Conservation (phyloP, 2,797 vertebrate species). For the Rousettus madagascariensis region DNA sequence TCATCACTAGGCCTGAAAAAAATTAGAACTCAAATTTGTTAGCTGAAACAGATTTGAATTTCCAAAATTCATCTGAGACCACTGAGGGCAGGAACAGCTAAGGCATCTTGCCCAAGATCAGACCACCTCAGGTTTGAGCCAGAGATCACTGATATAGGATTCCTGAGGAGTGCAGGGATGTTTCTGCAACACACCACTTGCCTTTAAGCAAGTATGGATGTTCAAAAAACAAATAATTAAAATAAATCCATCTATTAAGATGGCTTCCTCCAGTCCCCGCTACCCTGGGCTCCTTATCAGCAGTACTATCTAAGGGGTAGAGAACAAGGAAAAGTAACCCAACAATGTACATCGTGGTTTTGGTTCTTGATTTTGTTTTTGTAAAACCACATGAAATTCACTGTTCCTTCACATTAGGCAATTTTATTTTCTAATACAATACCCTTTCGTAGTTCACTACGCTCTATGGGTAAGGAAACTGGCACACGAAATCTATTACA, state of each 20-base stretch:
- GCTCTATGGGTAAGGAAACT: background rate
- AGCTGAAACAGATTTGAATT: background rate
- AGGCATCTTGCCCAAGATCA: background rate
- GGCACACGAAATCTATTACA: background rate
- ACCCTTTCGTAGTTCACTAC: background rate
- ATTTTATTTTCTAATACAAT: background rate
- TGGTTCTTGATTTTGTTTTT: background rate
- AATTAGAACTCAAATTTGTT: slow-evolving; percentile 6
- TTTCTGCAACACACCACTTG: background rate
- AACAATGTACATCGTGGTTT: background rate
- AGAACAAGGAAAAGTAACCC: background rate
- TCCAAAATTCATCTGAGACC: background rate
- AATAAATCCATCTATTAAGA: background rate
- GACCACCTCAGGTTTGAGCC: background rate
- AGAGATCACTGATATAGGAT: background rate
- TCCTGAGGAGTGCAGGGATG: background rate
- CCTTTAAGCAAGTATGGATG: background rate
- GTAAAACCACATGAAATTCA: background rate
- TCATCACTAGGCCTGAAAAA: background rate
- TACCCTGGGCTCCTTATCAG: background rate
- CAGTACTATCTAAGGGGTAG: background rate
- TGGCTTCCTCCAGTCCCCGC: background rate
- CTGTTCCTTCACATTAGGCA: background rate
- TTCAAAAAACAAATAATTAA: background rate
- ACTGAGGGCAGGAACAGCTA: background rate